Base-by-base conservation (phyloP, 2,113 vertebrate genomes). In the Camelus bactrianus region DNA sequence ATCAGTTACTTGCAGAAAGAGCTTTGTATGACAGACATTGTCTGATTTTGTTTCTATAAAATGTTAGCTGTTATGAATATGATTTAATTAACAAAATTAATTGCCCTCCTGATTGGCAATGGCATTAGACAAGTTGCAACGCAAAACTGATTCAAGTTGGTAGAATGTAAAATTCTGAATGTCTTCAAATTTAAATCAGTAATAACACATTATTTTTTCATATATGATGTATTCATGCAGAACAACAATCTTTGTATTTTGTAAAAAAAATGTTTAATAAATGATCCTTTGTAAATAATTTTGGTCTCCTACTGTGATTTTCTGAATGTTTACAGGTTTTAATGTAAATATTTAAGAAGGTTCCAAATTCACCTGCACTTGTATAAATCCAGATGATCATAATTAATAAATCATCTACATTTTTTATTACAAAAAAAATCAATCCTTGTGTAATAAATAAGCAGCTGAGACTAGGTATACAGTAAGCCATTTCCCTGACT, bases 211-310 rank as follows among this genome's bases (percentile, higher is more conserved):
- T 97, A 97, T 98, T 97, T 98, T 96, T 98, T 98, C 97, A 87
- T 98, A 97, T 98, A 95, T 98, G 98, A 97, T 98, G 77, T 99
- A 98, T 98, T 98, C 97, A 98, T 98, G 98, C 97, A 98, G 89
- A 98, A 98, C 95, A 98, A 91, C 96, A 97, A 98, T 98, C 97
- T 98, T 98, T 99, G 99, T 99, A 99, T 98, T 98, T 99, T 99
- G 98, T 98, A 98, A 98, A 99, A 98, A 98, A 95, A 98, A 98
- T 95, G 98, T 98, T 99, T 98, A 99, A 99, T 99, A 99, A 99
- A 99, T 98, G 98, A 98, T 98, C 96, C 97, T 99, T 99, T 98
- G 98, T 98, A 98, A 99, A 98, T 98, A 99, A 96, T 80, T 86
- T 83, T 96, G 38, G 84, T 97, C 69, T 98, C 69, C 19, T 96